phyloP scores from a whole-genome alignment of 2,113 vertebrate species.

The Tragelaphus buxtoni region DNA sequence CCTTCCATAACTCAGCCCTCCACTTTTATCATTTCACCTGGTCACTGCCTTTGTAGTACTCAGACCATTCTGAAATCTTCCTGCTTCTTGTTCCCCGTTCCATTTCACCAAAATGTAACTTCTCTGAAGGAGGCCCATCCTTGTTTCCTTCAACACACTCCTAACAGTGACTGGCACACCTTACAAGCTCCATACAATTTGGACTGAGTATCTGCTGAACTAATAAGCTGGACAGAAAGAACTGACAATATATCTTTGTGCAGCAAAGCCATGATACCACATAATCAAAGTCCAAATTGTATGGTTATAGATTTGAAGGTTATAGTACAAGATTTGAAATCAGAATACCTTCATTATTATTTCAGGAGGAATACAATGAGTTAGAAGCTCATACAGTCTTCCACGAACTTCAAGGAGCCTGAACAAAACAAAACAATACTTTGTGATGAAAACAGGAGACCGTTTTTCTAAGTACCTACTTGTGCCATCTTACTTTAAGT shows the following conservation, averaged over 20 bases:
- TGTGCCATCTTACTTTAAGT: neutral
- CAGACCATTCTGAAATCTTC: neutral
- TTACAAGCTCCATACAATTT: neutral
- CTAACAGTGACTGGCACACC: neutral
- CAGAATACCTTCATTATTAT: conserved; percentile 95
- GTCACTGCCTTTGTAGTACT: neutral
- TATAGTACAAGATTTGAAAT: neutral
- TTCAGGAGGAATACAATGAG: conserved; percentile 97
- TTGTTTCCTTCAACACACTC: neutral
- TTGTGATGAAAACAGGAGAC: neutral
- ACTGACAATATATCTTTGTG: neutral
- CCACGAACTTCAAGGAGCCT: conserved; percentile 96
- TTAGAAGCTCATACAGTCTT: conserved; percentile 94
- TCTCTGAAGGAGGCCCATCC: neutral
- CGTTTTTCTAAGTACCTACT: neutral
- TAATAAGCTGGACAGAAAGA: neutral
- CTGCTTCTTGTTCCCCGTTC: neutral
- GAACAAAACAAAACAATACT: conserved; percentile 55
- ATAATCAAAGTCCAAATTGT: neutral
- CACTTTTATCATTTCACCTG: neutral
- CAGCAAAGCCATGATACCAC: neutral
- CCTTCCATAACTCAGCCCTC: neutral
- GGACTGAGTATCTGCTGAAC: neutral
- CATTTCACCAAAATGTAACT: neutral
- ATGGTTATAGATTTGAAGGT: neutral